Conservation (phyloP, 2,113 vertebrate genomes). For the Sciurus niger region DNA sequence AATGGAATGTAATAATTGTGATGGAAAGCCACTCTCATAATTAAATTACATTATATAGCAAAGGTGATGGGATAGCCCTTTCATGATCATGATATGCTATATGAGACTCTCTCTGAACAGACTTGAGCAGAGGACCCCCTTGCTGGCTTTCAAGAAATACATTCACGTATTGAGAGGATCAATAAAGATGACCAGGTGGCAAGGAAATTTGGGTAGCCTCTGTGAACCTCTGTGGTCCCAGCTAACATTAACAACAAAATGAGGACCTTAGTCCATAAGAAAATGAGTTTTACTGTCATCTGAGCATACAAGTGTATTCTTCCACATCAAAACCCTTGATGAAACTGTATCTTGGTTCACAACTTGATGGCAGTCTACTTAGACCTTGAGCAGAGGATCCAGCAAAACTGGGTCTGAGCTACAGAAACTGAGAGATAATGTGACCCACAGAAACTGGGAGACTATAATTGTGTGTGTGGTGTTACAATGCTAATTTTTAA, state of each 20-base stretch:
- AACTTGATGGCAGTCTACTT: neutral
- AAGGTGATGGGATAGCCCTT: neutral
- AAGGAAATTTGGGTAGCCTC: neutral
- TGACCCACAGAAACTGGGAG: neutral
- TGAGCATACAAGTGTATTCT: neutral
- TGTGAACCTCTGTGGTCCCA: neutral
- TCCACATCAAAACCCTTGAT: neutral
- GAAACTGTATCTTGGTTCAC: neutral
- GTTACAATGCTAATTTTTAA: neutral
- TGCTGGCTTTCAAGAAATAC: neutral
- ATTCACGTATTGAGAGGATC: neutral
- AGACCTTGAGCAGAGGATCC: neutral
- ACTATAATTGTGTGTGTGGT: neutral
- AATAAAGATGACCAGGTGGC: neutral
- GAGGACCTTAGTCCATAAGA: neutral
- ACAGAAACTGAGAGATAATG: neutral
- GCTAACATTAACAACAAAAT: neutral
- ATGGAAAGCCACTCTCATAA: neutral
- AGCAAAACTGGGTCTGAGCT: neutral
- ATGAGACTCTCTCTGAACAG: neutral
- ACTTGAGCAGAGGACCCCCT: neutral
- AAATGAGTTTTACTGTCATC: neutral
- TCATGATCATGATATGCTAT: neutral
- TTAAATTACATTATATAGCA: neutral
- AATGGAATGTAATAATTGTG: neutral